Conservation (phyloP, 2,797 vertebrate genomes). For the Mergus octosetaceus region DNA sequence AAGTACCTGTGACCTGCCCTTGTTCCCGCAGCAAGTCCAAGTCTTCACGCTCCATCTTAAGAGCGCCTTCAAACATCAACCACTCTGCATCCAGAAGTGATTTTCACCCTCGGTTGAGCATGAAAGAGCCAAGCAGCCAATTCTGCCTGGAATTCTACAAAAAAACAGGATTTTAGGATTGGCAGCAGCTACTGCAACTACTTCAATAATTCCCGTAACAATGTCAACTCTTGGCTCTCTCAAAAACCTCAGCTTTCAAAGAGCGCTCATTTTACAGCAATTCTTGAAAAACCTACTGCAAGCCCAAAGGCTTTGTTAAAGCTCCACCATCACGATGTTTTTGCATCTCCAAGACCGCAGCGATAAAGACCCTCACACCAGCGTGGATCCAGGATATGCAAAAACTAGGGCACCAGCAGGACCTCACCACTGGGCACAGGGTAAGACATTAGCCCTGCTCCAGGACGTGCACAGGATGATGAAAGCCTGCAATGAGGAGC, state of each 20-base stretch:
- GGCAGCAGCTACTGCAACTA: not conserved
- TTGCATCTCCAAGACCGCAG: too few relatives aligned
- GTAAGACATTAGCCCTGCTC: not conserved
- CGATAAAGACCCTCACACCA: accelerated
- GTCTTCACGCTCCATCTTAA: not conserved
- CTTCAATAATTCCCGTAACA: accelerated
- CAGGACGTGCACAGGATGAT: not conserved
- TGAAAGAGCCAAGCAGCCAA: not conserved
- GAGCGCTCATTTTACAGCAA: accelerated
- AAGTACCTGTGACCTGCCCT: accelerated
- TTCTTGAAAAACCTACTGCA: not conserved
- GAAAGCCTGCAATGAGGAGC: not conserved
- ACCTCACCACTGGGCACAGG: not conserved
- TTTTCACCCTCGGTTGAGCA: not conserved
- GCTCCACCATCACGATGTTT: not conserved
- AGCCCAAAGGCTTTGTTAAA: not conserved
- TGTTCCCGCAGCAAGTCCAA: accelerated
- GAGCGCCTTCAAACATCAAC: not conserved
- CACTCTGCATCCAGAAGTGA: not conserved
- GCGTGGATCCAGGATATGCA: not conserved
- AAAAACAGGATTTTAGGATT: not conserved
- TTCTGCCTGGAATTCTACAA: not conserved
- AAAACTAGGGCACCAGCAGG: not conserved
- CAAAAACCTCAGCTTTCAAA: accelerated
- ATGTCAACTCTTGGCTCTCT: not conserved